Base-by-base conservation (phyloP, 1,140 invertebrate genomes). In the Drosophila orosa region DNA sequence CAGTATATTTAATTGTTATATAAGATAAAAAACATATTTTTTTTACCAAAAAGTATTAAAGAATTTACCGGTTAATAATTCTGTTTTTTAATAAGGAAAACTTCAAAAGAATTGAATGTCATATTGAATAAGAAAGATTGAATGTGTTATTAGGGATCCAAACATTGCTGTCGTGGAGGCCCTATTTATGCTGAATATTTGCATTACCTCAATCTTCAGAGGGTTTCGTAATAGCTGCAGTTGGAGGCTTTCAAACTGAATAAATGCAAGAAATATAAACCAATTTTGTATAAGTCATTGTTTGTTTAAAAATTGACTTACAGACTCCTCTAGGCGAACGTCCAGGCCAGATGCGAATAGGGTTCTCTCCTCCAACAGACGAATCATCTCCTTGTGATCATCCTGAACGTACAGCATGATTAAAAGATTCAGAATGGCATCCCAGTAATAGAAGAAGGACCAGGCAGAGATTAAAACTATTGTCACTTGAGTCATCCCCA, bases 41-140 rank as follows among this genome's bases (percentile, higher is more conserved):
- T n/a, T n/a, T n/a, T n/a, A n/a, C n/a, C n/a, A n/a, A n/a, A n/a
- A n/a, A n/a, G n/a, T n/a, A n/a, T n/a, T n/a, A n/a, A n/a, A n/a
- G n/a, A n/a, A n/a, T n/a, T n/a, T n/a, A n/a, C n/a, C n/a, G n/a
- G n/a, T n/a, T n/a, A n/a, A n/a, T n/a, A n/a, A n/a, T n/a, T n/a
- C n/a, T n/a, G n/a, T n/a, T 31, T 2, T 48, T 9, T 5, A 22
- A 33, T 12, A n/a, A 22, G 3, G 3, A 24, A 1, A 13, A 1
- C 6, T 5, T 48, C 15, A 75, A 55, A 37, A 76, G 40, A 75
- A 29, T 25, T 76, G 17, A 12, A 76, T 50, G 0, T 74, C 72
- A 37, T 57, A 76, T 37, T 76, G 71, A 29, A 75, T 75, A 0
- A 75, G 44, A 27, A 45, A 52, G 24, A 75, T 54, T 3, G 52